Base-by-base conservation (phyloP, 92 coral and sea anemone genomes). In the Epizoanthus stellaris region DNA sequence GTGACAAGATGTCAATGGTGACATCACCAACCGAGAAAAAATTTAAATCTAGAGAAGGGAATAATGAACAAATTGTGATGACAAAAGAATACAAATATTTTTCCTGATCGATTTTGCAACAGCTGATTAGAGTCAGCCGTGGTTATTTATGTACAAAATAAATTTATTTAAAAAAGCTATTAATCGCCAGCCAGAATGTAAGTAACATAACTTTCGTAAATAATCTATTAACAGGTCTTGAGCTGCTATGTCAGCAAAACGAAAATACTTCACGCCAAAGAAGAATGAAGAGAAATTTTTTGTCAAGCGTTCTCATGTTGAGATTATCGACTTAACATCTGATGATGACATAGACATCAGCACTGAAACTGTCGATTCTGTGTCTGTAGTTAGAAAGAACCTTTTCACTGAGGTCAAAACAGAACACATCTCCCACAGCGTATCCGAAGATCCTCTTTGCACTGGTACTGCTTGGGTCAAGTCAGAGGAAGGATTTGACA, bases 201-300 rank as follows among this genome's bases (percentile, higher is more conserved):
- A 6, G 71, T 67, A 67, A 67, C 19, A 67, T 11, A 67, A 67
- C 71, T 30, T 67, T 67, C 71, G 71, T 67, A 34, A 67, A 67
- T 23, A 30, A 67, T 67, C 20, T 13, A 67, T 36, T 13, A 34
- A 67, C 71, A 45, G 79, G 79, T 54, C 38, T 73, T 73, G 60
- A 54, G 57, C 79, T 54, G 62, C 59, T 7, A 70, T 71, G 81
- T 42, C 69, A 83, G 25, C 66, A 11, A 83, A 83, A 71, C 19
- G 70, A 58, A 82, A 82, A 82, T 59, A 82, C 75, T 82, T 82
- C 67, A 82, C 81, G 19, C 87, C 81, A 19, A 82, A 71, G 71
- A 72, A 82, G 80, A 63, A 82, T 70, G 81, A 82, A 60, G 87
- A 82, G 65, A 30, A 52, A 16, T 36, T 82, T 53, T 67, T 70